Conservation (phyloP, 2,113 vertebrate species). For the Grammomys surdaster region DNA sequence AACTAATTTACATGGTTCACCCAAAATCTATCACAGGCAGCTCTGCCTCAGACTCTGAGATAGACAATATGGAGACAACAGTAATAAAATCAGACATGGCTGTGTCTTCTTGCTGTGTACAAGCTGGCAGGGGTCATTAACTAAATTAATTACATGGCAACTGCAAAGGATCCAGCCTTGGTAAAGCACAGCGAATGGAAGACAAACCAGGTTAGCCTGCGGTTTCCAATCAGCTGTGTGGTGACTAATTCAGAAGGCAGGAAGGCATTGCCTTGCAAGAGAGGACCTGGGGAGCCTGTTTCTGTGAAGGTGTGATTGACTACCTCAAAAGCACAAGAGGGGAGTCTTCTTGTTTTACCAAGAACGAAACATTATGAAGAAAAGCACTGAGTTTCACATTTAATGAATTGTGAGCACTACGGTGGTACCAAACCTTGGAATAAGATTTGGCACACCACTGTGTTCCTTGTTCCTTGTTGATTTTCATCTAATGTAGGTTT, state of each 20-base stretch:
- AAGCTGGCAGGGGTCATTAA: not conserved
- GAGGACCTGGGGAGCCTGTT: not conserved
- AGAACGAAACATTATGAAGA: not conserved
- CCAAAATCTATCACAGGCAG: not conserved
- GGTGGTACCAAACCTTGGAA: not conserved
- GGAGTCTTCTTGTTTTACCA: not conserved
- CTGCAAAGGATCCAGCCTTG: not conserved
- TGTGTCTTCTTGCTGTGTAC: not conserved
- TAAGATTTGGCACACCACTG: not conserved
- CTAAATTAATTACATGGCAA: not conserved
- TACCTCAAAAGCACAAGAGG: not conserved
- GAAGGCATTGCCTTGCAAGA: not conserved
- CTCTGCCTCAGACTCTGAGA: not conserved
- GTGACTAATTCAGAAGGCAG: not conserved
- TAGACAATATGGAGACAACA: not conserved
- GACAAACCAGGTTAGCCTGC: not conserved
- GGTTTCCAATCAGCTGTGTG: not conserved
- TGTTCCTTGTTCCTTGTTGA: not conserved
- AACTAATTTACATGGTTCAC: constrained; percentile 13
- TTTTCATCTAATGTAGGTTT: not conserved
- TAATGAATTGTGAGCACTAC: not conserved
- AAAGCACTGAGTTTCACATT: constrained; percentile 11
- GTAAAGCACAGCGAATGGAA: not conserved
- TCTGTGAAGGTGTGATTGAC: not conserved
- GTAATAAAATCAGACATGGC: not conserved